Conservation (phyloP, 2,888 invertebrate genomes). For the Ormyrus rosae region DNA sequence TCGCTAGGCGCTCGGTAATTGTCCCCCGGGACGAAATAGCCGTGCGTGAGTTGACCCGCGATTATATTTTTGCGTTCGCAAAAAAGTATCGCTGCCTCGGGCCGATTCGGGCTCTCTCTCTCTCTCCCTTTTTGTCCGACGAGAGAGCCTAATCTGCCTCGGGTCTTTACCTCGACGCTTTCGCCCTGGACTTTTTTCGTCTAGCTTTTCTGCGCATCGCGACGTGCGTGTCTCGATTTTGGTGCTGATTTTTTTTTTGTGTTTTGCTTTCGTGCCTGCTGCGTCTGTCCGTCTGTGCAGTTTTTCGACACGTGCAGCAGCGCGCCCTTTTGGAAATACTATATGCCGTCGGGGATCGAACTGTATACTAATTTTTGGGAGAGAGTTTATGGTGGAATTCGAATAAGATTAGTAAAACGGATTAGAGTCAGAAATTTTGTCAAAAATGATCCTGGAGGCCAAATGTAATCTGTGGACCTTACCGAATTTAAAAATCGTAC, state of each 20-base stretch:
- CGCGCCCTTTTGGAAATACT: no score
- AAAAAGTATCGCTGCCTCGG: conserved; percentile 33
- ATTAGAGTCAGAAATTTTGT: no score
- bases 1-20: conserved; percentile 52
- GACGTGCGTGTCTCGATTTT: conserved; percentile 15
- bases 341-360: no score
- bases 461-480: no score
- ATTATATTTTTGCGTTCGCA: conserved; percentile 23
- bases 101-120: background rate
- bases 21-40: conserved; percentile 39
- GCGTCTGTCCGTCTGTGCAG: background rate
- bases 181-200: background rate
- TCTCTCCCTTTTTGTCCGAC: background rate
- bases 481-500: no score
- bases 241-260: no score
- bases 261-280: no score
- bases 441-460: no score
- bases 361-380: no score
- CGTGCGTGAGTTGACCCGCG: conserved; percentile 12
- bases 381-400: no score
- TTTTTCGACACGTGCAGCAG: no score
- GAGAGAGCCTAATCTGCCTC: background rate
- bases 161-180: background rate
- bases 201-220: background rate
- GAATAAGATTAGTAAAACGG: no score